Evolutionary conservation across 2,113 vertebrate genomes (phyloP).

Genomic region (Pelecanus crispus): DNA sequence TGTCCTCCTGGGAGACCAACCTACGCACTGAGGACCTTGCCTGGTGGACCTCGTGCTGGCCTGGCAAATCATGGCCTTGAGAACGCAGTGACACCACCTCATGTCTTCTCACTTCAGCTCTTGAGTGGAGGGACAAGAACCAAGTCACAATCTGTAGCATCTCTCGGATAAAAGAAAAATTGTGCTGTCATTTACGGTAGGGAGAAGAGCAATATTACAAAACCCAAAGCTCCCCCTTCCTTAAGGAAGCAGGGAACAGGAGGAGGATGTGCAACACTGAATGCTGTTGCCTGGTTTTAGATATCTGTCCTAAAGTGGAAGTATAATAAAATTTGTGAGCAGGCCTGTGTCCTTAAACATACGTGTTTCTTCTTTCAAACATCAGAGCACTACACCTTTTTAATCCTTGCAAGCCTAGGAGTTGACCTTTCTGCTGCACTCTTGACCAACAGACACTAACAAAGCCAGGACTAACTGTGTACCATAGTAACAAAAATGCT

Average conservation of each 20-base stretch:
- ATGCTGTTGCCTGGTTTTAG: background rate
- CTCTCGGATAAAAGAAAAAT: background rate
- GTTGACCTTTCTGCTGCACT: background rate
- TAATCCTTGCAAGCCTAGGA: background rate
- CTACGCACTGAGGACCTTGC: background rate
- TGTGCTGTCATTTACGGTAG: background rate
- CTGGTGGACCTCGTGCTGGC: background rate
- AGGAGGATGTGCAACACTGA: background rate
- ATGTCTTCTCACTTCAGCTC: background rate
- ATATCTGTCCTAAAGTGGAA: background rate
- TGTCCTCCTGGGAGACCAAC: background rate
- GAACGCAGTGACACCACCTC: background rate
- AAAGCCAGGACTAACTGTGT: background rate
- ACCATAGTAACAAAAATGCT: background rate
- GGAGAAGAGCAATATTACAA: background rate
- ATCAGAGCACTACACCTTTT: background rate
- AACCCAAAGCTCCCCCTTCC: background rate
- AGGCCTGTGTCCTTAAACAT: background rate
- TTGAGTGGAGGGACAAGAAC: background rate
- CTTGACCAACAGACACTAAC: background rate
- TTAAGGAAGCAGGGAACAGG: background rate
- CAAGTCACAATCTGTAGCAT: background rate
- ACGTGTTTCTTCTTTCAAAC: background rate
- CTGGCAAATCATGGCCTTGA: fast-evolving
- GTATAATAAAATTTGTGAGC: background rate